phyloP scores from a whole-genome alignment of 2,113 vertebrate genomes.

The Serinus canaria region DNA sequence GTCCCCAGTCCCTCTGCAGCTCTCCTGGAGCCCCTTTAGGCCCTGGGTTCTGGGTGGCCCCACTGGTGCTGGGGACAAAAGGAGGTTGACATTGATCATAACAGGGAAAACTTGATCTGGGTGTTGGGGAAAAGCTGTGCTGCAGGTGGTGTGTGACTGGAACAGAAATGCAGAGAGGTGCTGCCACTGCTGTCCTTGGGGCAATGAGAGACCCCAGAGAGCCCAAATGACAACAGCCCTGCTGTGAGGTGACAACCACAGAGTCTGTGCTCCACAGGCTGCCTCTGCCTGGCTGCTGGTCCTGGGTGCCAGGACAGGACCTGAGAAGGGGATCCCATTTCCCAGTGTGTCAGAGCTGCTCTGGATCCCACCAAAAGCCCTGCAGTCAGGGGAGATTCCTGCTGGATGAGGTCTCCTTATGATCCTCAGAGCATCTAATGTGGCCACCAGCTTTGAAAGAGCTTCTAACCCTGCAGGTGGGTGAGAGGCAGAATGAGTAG shows the following conservation, averaged over 20 bases:
- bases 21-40: background rate
- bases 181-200: background rate
- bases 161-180: background rate
- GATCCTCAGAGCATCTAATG: background rate
- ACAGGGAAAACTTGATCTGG: background rate
- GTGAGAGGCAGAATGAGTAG: background rate
- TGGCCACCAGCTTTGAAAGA: background rate
- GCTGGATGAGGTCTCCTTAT: background rate
- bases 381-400: background rate
- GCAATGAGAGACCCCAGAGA: background rate
- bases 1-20: background rate
- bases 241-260: background rate
- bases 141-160: background rate
- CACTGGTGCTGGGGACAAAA: background rate
- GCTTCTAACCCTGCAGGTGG: background rate
- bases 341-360: background rate
- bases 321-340: background rate
- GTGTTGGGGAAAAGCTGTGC: background rate
- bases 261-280: background rate
- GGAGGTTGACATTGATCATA: accelerated
- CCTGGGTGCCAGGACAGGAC: background rate
- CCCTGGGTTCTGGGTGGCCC: background rate
- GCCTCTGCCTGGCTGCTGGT: background rate
- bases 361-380: background rate
- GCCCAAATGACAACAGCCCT: background rate